phyloP scores from a whole-genome alignment of 2,797 vertebrate genomes.

The Pagetopsis macropterus region DNA sequence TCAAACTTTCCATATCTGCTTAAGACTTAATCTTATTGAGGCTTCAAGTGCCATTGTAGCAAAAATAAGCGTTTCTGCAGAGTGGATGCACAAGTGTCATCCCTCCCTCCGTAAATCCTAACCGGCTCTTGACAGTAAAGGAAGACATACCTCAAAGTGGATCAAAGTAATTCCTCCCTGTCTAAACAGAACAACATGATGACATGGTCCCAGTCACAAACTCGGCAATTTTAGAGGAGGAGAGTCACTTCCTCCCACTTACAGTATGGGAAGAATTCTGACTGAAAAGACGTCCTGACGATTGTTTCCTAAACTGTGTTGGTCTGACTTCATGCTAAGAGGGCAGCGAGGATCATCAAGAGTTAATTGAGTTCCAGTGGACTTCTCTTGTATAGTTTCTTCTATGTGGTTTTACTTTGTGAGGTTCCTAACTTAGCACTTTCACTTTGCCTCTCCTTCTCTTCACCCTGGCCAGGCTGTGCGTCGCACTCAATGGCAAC shows the following conservation, averaged over 20 bases:
- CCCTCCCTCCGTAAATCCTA: constrained; percentile 25
- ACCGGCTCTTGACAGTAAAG: constrained; percentile 56
- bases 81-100: constrained; percentile 20
- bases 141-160: constrained; percentile 70
- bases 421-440: constrained; percentile 51
- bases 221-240: constrained; percentile 55
- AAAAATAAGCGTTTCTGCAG: constrained; percentile 5
- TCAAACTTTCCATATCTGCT: constrained; percentile 35
- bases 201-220: constrained; percentile 67
- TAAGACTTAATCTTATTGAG: constrained; percentile 11
- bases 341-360: constrained; percentile 29
- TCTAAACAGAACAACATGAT: constrained; percentile 65
- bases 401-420: constrained; percentile 62
- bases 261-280: constrained; percentile 54
- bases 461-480: constrained; percentile 24
- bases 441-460: constrained; percentile 41
- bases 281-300: constrained; percentile 61
- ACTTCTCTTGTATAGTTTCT: constrained; percentile 36
- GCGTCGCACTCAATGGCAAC: constrained; percentile 48
- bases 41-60: constrained; percentile 9
- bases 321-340: constrained; percentile 53
- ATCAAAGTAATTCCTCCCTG: constrained; percentile 64
- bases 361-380: constrained; percentile 37
- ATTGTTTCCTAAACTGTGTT: constrained; percentile 68
- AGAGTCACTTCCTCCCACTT: constrained; percentile 50